Conservation (phyloP, 2,797 vertebrate genomes). For the Intellagama lesueurii region DNA sequence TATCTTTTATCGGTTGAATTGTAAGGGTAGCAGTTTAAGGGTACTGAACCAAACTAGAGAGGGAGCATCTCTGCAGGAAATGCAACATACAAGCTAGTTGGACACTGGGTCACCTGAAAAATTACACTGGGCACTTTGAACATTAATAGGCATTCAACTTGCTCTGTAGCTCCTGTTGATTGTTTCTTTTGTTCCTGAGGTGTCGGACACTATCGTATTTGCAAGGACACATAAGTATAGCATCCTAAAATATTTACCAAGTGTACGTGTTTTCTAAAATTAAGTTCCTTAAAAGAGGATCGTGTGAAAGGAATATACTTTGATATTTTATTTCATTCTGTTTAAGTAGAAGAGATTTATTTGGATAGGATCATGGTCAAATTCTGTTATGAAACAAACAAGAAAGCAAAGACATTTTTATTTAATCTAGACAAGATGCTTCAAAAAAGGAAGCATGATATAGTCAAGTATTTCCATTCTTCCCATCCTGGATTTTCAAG, state of each 20-base stretch:
- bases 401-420: not conserved
- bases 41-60: no score
- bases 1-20: no score
- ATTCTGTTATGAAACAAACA: not conserved
- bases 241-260: not conserved
- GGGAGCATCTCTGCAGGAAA: no score
- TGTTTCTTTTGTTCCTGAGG: no score
- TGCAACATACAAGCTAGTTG: no score
- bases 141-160: no score
- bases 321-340: slow-evolving; percentile 31
- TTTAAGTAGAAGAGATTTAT: slow-evolving; percentile 8
- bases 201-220: no score
- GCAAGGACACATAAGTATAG: not conserved
- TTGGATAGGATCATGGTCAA: slow-evolving; percentile 5
- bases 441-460: slow-evolving; percentile 11
- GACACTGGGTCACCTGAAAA: no score
- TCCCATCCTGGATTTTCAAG: no score
- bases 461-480: not conserved
- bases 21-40: no score
- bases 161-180: no score
- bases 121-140: no score
- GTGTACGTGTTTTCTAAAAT: not conserved
- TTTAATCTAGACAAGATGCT: not conserved
- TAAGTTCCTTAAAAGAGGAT: slow-evolving; percentile 8
- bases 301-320: slow-evolving; percentile 44